phyloP scores from a whole-genome alignment of 2,888 invertebrate species.

The Megamerina dolium region DNA sequence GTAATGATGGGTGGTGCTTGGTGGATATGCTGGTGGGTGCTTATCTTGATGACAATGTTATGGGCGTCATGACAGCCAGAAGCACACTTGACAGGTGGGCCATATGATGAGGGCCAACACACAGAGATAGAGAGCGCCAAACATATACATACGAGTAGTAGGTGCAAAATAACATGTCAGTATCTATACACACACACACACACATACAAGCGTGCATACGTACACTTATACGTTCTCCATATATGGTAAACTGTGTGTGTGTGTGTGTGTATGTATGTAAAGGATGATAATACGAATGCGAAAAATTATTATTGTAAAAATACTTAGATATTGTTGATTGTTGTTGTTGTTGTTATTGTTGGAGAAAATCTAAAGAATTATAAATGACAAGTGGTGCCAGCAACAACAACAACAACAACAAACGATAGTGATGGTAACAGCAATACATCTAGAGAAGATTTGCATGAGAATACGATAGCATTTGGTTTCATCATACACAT shows the following conservation, averaged over 20 bases:
- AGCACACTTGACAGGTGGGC: constrained; percentile 33
- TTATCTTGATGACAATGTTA: constrained; percentile 43
- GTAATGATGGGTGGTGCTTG: background rate
- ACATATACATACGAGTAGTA: too few species aligned
- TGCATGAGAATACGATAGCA: too few species aligned
- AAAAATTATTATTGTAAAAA: constrained; percentile 2
- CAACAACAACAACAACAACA: too few species aligned
- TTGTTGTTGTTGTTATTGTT: background rate
- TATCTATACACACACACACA: background rate
- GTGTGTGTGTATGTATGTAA: background rate
- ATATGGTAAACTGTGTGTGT: too few species aligned
- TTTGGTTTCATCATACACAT: too few species aligned
- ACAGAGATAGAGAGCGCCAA: too few species aligned
- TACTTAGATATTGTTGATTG: background rate
- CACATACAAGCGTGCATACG: background rate
- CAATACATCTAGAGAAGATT: too few species aligned
- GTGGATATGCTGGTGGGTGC: constrained; percentile 1
- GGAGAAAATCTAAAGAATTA: constrained; percentile 26
- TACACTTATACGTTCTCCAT: too few species aligned
- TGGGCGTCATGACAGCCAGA: constrained; percentile 41
- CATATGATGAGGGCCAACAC: background rate
- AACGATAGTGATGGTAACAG: too few species aligned
- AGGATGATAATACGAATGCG: background rate
- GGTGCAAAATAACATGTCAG: too few species aligned
- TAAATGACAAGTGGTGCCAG: constrained; percentile 24